These are phyloP conservation scores for Amphipoea lucens DNA, from an alignment of 2,888 invertebrate genomes.

Conservation along the genomic window DNA sequence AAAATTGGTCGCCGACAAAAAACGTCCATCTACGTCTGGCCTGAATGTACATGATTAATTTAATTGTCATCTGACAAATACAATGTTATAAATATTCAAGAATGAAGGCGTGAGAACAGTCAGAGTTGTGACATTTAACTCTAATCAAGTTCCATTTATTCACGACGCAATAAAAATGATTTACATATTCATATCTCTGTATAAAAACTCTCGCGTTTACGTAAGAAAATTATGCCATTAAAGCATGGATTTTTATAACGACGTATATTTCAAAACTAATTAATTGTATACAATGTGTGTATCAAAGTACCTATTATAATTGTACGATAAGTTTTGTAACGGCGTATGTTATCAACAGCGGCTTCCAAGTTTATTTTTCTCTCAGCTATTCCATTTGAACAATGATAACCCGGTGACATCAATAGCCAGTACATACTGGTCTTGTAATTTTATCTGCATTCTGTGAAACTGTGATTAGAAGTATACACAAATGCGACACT, in stretches of 20 bases:
- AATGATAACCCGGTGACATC: constrained; percentile 69
- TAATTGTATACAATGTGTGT: constrained; percentile 35
- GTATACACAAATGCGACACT: constrained; percentile 44
- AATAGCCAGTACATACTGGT: constrained; percentile 64
- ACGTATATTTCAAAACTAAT: constrained; percentile 35
- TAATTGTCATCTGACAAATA: constrained; percentile 24
- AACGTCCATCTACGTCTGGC: neutral
- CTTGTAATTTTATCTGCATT: constrained; percentile 57
- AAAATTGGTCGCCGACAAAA: neutral
- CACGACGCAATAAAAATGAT: constrained; percentile 56
- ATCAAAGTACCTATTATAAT: constrained; percentile 15
- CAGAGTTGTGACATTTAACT: constrained; percentile 51
- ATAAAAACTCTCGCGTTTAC: constrained; percentile 37
- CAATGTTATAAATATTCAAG: constrained; percentile 38
- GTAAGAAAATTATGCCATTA: constrained; percentile 44
- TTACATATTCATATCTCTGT: constrained; percentile 45
- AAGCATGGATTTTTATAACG: constrained; percentile 37
- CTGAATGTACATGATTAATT: constrained; percentile 11
- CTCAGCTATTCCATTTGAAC: constrained; percentile 55
- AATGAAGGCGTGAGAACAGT: constrained; percentile 49
- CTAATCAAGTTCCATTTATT: constrained; percentile 52
- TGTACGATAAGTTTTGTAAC: constrained; percentile 42
- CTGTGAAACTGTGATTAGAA: constrained; percentile 38
- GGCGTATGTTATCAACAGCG: constrained; percentile 37
- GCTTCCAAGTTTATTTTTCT: constrained; percentile 59